phyloP scores from a whole-genome alignment of 2,888 invertebrate genomes.

The Nemapogon koenigi region DNA sequence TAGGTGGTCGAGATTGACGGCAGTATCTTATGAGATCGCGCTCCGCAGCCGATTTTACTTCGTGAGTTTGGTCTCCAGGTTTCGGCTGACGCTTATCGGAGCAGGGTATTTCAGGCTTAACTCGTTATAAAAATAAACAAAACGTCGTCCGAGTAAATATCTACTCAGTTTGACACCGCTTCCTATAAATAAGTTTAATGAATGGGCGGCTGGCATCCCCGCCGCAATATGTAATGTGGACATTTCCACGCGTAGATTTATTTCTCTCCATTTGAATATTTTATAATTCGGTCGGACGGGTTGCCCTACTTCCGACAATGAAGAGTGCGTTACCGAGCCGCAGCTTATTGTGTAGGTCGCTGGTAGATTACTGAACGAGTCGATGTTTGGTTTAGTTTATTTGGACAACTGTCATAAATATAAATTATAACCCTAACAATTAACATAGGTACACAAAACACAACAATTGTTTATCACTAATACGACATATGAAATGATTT shows the following conservation, averaged over 20 bases:
- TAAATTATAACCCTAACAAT: slow-evolving; percentile 9
- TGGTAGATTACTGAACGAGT: slow-evolving; percentile 6
- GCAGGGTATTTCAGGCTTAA: slow-evolving; percentile 46
- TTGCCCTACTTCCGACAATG: slow-evolving; percentile 22
- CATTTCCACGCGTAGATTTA: slow-evolving; percentile 51
- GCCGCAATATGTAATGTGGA: slow-evolving; percentile 53
- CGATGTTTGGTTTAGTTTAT: slow-evolving; percentile 10
- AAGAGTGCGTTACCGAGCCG: slow-evolving; percentile 6
- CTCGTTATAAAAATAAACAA: slow-evolving; percentile 58
- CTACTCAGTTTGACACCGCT: slow-evolving; percentile 54
- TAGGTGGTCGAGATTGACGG: slow-evolving; percentile 5
- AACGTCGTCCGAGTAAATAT: slow-evolving; percentile 55
- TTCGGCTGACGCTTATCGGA: slow-evolving; percentile 46
- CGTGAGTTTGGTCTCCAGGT: slow-evolving; percentile 20
- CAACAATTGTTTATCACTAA: slow-evolving; percentile 9
- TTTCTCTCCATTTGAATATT: slow-evolving; percentile 53
- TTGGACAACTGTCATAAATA: slow-evolving; percentile 9
- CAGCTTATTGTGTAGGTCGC: slow-evolving; percentile 4
- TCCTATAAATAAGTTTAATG: slow-evolving; percentile 62
- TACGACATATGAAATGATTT: background rate
- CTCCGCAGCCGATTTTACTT: too few species aligned
- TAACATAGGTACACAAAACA: background rate
- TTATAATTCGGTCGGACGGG: slow-evolving; percentile 45
- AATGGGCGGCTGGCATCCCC: slow-evolving; percentile 52
- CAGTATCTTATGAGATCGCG: too few species aligned